Evolutionary conservation across 2,797 vertebrate genomes (phyloP), one percentile per base, ranked within the genome.

Genomic region (Neosilurus mollespiculum): DNA sequence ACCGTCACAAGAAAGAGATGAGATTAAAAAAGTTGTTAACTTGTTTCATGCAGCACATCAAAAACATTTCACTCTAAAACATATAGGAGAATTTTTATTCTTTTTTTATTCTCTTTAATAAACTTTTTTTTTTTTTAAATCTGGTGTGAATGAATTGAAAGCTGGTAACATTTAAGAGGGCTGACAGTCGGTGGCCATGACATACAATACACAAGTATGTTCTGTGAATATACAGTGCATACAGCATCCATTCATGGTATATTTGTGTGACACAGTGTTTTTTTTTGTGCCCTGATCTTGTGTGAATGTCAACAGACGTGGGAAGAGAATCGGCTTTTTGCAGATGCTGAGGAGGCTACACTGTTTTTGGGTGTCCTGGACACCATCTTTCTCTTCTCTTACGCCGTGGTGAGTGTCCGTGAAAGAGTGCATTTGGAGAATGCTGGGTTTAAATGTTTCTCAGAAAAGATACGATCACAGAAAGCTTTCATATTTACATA

Each of bases 311-410:
- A 22, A 67, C 86, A 99, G 98, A 94, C 95, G 34, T 99, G 98
- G 97, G 94, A 94, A 86, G 91, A 92, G 37, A 96, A 94, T 89
- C 93, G 67, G 75, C 91, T 99, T 85, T 99, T 99, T 91, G 91
- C 93, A 30, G 90, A 93, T 77, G 85, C 91, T 12, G 90, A 94
- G 84, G 93, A 96, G 87, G 98, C 98, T 79, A 99, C 97, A 2
- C 93, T 99, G 54, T 99, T 99, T 86, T 90, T 99, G 20, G 98
- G 98, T 54, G 95, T 91, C 0, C 81, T 99, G 90, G 98, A 99
- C 88, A 97, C 98, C 62, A 94, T 99, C 86, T 99, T 99, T 89
- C 95, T 99, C 77, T 97, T 99, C 91, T 97, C 97, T 2, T 99
- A 99, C 15, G 98, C 98, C 11, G 90, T 96, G 95, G 98, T 99